phyloP scores from a whole-genome alignment of 2,113 vertebrate genomes.

The Lota lota region DNA sequence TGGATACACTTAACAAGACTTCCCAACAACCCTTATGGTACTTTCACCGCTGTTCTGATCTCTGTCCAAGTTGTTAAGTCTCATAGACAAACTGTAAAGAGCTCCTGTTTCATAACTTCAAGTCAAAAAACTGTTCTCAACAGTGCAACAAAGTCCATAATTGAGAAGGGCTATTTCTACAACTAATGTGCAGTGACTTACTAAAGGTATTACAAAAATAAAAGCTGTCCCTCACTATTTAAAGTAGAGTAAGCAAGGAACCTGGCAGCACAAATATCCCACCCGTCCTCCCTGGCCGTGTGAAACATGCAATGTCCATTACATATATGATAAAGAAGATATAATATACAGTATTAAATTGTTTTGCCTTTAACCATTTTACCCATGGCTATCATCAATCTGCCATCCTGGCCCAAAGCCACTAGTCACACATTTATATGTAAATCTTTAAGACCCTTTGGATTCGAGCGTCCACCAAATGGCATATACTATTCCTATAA shows the following conservation, averaged over 20 bases:
- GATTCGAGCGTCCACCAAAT: constrained; percentile 20
- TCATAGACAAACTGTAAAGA: constrained; percentile 36
- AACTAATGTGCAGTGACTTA: constrained; percentile 22
- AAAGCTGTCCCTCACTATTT: constrained; percentile 37
- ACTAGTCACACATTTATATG: too few species aligned
- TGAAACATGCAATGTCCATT: too few species aligned
- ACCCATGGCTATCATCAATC: too few species aligned
- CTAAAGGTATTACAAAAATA: constrained; percentile 24
- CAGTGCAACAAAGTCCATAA: constrained; percentile 34
- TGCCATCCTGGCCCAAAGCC: too few species aligned
- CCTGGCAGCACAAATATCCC: not conserved
- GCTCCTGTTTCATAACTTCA: constrained; percentile 47
- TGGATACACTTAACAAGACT: constrained; percentile 41
- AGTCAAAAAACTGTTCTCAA: constrained; percentile 38
- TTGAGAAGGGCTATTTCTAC: constrained; percentile 38
- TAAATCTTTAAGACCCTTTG: not conserved
- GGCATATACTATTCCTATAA: too few species aligned
- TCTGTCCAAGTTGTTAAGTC: constrained; percentile 23
- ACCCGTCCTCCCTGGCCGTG: too few species aligned
- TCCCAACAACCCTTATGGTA: constrained; percentile 41
- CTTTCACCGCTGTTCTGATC: constrained; percentile 28
- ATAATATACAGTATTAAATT: too few species aligned
- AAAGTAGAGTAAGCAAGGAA: constrained; percentile 16
- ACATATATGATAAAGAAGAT: too few species aligned
- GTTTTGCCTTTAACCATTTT: too few species aligned